A percentile compares a stretch with the other conserved stretches of the same genome.
Evolutionary conservation across 2,113 vertebrate genomes (phyloP).

Genomic region (Nothocercus nigrocapillus): DNA sequence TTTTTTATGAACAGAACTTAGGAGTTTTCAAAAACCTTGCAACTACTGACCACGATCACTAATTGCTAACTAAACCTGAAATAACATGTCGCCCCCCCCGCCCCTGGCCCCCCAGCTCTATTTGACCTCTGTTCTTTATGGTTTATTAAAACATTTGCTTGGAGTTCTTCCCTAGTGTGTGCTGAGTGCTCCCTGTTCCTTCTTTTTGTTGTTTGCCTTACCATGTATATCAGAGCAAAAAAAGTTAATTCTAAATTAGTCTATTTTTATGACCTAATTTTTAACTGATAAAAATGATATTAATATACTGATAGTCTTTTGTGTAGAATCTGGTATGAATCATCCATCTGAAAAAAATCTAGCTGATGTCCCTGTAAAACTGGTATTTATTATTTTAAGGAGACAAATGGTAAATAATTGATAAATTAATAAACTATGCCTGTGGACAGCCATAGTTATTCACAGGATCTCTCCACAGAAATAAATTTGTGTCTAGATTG

Average conservation of each 20-base stretch:
- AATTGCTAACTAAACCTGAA: not conserved
- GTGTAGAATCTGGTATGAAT: not conserved
- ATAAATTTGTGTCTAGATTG: not conserved
- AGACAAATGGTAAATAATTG: not conserved
- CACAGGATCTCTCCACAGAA: not conserved
- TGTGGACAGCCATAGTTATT: not conserved
- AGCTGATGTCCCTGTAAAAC: not conserved
- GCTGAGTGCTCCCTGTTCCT: not conserved
- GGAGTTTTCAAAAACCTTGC: not conserved
- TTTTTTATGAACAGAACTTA: not conserved
- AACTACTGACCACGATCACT: not conserved
- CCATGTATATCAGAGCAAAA: not conserved
- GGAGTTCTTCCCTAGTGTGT: not conserved
- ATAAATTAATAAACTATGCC: not conserved
- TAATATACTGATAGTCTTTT: not conserved
- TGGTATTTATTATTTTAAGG: not conserved
- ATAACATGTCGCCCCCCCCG: not conserved
- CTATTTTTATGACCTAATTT: not conserved
- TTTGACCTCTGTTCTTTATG: not conserved
- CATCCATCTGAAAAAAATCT: not conserved
- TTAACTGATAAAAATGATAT: not conserved
- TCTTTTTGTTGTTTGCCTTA: not conserved
- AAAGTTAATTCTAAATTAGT: not conserved
- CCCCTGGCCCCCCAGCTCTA: not conserved
- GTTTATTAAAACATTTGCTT: not conserved